These are phyloP conservation scores for Conus canariensis DNA, from an alignment of 2,888 invertebrate genomes.

Conservation along the genomic window DNA sequence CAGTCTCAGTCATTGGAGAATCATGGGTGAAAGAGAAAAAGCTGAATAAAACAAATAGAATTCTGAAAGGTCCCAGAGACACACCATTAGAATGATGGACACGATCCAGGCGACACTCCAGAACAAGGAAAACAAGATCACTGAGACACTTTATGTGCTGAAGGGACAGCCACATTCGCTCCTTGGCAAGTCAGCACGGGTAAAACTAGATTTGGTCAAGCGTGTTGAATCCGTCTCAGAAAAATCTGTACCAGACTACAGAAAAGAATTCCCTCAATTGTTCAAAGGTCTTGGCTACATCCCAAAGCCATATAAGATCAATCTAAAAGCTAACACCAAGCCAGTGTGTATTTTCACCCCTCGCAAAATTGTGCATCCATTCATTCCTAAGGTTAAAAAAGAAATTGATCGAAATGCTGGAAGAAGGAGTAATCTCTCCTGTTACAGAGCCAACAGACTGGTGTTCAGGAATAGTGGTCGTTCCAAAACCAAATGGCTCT, in stretches of 20 bases:
- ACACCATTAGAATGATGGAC: not conserved
- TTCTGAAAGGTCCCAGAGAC: constrained; percentile 11
- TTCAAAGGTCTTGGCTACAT: too few species aligned
- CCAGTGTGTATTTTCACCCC: not conserved
- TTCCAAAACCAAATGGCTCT: not conserved
- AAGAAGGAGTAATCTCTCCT: not conserved
- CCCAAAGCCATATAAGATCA: too few species aligned
- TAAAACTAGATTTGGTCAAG: too few species aligned
- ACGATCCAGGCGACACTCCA: not conserved
- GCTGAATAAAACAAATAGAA: not conserved
- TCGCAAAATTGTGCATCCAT: not conserved
- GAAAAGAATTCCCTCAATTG: too few species aligned
- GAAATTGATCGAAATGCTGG: constrained; percentile 25
- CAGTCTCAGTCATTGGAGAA: constrained; percentile 19
- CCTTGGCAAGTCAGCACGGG: too few species aligned
- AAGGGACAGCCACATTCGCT: too few species aligned
- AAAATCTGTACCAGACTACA: too few species aligned
- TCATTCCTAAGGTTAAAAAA: constrained; percentile 17
- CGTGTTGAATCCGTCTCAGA: too few species aligned
- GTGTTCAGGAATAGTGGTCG: too few species aligned
- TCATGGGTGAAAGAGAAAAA: not conserved
- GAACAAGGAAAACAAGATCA: constrained; percentile 1
- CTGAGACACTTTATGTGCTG: not conserved
- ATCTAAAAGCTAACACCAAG: too few species aligned
- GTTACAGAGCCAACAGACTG: too few species aligned